Base-by-base conservation (phyloP, 2,888 invertebrate species). In the Leucophenga maculata region DNA sequence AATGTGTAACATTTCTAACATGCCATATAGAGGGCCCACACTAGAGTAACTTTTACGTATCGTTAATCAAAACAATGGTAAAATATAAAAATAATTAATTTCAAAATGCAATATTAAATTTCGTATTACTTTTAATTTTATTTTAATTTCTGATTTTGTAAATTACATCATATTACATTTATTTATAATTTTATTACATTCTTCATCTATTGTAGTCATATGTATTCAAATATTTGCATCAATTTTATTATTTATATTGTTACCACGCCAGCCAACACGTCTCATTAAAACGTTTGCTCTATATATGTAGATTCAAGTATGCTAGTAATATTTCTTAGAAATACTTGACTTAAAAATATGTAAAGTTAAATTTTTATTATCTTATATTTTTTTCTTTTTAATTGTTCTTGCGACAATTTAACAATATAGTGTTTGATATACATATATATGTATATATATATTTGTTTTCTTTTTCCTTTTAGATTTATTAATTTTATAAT, bases 341-440 rank as follows among this genome's bases (percentile, higher is more conserved):
- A n/a, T 39, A 39, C 31, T 39, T 60, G 44, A 26, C 32, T 60
- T 60, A 60, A 32, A 60, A 60, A 39, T 60, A 60, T 16, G 8
- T 39, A 39, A 39, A 39, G 11, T 39, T 39, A 39, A 26, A 39
- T 39, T 39, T 39, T 39, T 39, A 39, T 39, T 39, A 39, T 39
- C 39, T 32, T 60, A 39, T 32, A 60, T 9, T 60, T 67, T 26
- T 32, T 32, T 69, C 22, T 32, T 78, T 80, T 80, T 83, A 83
- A 83, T 80, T 80, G 80, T 72, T 80, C 77, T 75, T 77, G 77
- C 78, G 83, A 82, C 80, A 80, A 80, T 80, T 78, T 83, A 80
- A 80, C 80, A 80, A 78, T 75, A 83, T 79, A 80, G 77, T 32
- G 46, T 80, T 76, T 82, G 80, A 82, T 83, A 80, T 83, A 72